phyloP scores from a whole-genome alignment of 2,797 vertebrate genomes.

The Momotus momota region DNA sequence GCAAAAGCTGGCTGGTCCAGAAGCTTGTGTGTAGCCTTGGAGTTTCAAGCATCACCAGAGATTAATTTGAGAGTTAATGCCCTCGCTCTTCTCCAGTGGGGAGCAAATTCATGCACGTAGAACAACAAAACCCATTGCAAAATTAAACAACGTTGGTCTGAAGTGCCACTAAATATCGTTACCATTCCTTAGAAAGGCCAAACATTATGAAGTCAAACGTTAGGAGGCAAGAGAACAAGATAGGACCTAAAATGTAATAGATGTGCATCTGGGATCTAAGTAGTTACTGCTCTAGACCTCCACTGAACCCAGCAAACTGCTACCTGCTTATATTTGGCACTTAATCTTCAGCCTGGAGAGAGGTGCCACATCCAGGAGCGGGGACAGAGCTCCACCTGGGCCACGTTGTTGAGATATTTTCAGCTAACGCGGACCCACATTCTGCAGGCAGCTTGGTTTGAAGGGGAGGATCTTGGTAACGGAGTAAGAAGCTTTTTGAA shows the following conservation, averaged over 20 bases:
- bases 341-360: not conserved
- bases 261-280: fast-evolving
- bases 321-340: not conserved
- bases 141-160: not conserved
- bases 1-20: not conserved
- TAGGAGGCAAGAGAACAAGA: not conserved
- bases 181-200: not conserved
- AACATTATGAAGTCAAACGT: not conserved
- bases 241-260: not conserved
- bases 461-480: not conserved
- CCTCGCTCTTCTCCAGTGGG: not conserved
- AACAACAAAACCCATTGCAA: not conserved
- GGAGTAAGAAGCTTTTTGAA: not conserved
- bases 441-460: not conserved
- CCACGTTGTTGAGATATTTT: not conserved
- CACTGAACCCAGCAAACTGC: not conserved
- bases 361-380: not conserved
- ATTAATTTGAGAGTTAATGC: not conserved
- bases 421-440: fast-evolving
- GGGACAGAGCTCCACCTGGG: not conserved
- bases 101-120: not conserved
- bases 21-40: not conserved
- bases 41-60: not conserved
- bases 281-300: not conserved
- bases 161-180: not conserved